Percentiles rank a stretch among this genome's conserved stretches.
Conservation (phyloP, 2,797 vertebrate species). For the Xiphophorus birchmanni region DNA sequence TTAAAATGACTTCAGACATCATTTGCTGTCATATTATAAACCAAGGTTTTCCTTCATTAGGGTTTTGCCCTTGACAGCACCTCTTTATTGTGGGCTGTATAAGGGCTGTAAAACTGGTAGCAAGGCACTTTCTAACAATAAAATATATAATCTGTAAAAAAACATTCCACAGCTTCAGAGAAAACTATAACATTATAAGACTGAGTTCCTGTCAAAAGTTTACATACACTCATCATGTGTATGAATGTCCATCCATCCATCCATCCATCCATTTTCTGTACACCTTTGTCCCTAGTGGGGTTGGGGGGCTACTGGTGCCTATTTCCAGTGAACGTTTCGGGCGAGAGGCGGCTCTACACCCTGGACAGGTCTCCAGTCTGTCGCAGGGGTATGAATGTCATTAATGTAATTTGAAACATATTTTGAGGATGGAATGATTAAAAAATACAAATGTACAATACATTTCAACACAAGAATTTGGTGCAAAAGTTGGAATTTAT, state of each 20-base stretch:
- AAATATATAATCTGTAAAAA: conserved; percentile 48
- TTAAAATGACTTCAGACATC: conserved; percentile 54
- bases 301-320: too few species aligned
- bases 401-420: background rate
- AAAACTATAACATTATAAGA: conserved; percentile 24
- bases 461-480: background rate
- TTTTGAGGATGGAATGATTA: background rate
- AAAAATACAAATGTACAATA: background rate
- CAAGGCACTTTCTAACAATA: conserved; percentile 49
- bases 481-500: background rate
- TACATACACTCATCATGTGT: background rate
- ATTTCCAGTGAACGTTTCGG: too few species aligned
- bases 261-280: too few species aligned
- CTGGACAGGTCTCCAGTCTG: too few species aligned
- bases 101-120: conserved; percentile 56
- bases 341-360: too few species aligned
- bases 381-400: too few species aligned
- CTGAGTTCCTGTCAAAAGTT: background rate
- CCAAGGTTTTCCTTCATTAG: conserved; percentile 65
- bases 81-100: conserved; percentile 54
- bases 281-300: too few species aligned
- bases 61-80: conserved; percentile 67
- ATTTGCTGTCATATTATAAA: conserved; percentile 52
- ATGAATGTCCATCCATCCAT: too few species aligned
- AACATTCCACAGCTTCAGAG: conserved; percentile 39